phyloP scores from a whole-genome alignment of 2,113 vertebrate species.

The Australoheros scitulus region DNA sequence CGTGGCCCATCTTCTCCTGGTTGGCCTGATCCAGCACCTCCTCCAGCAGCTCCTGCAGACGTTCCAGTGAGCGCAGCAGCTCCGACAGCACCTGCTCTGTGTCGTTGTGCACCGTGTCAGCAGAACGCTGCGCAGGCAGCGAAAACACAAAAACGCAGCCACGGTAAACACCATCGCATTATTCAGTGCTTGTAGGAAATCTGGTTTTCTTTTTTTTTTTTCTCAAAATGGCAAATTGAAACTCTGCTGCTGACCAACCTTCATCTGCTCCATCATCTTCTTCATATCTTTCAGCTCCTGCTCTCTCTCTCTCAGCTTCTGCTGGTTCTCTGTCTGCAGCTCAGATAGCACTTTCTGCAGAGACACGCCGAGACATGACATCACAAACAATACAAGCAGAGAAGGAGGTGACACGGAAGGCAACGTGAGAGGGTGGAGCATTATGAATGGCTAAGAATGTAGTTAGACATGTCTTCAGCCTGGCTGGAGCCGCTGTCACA shows the following conservation, averaged over 20 bases:
- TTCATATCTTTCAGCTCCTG: constrained; percentile 80
- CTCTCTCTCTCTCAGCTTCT: constrained; percentile 75
- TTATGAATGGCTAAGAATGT: constrained; percentile 65
- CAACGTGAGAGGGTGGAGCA: constrained; percentile 8
- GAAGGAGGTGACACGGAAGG: neutral
- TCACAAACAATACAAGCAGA: neutral
- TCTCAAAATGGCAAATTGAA: neutral
- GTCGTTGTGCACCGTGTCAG: constrained; percentile 62
- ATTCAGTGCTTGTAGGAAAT: neutral
- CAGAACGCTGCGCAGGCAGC: constrained; percentile 56
- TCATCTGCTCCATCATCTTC: constrained; percentile 75
- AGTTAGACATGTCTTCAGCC: constrained; percentile 64
- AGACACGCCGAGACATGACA: neutral
- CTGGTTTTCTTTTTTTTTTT: neutral
- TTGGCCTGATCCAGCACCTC: constrained; percentile 71
- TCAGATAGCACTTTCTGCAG: constrained; percentile 71
- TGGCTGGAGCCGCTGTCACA: neutral
- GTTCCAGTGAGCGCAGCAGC: constrained; percentile 76
- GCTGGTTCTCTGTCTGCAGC: constrained; percentile 71
- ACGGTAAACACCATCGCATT: neutral
- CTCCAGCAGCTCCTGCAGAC: constrained; percentile 76
- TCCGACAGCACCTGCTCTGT: constrained; percentile 59
- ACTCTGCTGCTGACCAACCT: constrained; percentile 55
- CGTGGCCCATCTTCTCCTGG: constrained; percentile 75
- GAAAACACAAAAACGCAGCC: neutral